Conservation (phyloP, 2,888 invertebrate species). For the Drosophila demipolita region DNA sequence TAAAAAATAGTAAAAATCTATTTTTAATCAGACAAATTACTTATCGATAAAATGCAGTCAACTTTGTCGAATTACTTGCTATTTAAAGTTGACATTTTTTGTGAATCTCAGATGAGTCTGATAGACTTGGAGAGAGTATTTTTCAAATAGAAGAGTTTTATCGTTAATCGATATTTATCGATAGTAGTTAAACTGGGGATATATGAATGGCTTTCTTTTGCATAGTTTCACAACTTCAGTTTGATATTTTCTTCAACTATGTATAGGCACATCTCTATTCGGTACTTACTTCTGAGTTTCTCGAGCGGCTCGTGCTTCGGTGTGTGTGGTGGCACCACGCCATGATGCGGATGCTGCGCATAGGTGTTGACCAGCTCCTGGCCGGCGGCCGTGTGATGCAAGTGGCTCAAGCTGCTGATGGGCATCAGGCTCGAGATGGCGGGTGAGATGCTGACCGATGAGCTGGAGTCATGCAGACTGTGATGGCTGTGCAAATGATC, state of each 20-base stretch:
- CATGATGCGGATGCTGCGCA: constrained; percentile 87
- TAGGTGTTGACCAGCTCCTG: constrained; percentile 85
- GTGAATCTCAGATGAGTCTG: too few species aligned
- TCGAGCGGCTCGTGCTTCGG: constrained; percentile 89
- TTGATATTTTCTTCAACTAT: background rate
- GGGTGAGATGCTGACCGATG: constrained; percentile 87
- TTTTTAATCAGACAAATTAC: background rate
- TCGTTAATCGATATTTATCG: background rate
- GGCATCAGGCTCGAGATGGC: constrained; percentile 87
- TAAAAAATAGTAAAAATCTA: background rate
- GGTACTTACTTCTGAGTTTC: constrained; percentile 89
- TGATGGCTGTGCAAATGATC: constrained; percentile 85
- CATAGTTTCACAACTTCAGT: background rate
- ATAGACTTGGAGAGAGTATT: background rate
- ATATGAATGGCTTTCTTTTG: too few species aligned
- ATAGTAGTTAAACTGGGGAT: background rate
- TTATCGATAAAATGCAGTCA: background rate
- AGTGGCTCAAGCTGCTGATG: constrained; percentile 84
- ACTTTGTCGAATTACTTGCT: background rate
- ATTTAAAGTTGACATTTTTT: background rate
- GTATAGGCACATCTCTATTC: constrained; percentile 46
- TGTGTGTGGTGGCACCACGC: constrained; percentile 87
- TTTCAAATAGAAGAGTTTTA: background rate
- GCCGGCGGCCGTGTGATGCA: constrained; percentile 84
- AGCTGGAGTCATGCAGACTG: constrained; percentile 86